Base-by-base conservation (phyloP, 2,797 vertebrate genomes). In the Rhinogobio ventralis region DNA sequence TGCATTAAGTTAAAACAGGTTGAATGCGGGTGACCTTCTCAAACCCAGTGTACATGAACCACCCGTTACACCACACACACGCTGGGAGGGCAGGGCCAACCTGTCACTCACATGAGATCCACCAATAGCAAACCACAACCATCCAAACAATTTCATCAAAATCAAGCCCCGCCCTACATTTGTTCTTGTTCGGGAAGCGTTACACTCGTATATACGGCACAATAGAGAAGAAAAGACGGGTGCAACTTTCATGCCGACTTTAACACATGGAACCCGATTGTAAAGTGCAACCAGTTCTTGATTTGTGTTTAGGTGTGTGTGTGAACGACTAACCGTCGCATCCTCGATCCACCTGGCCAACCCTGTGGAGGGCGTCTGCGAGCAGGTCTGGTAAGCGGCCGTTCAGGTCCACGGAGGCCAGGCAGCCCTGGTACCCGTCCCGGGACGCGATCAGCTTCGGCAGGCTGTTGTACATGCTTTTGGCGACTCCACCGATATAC, bases 331-430 rank as follows among this genome's bases (percentile, higher is more conserved):
- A 91, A 97, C 97, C 97, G 0, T 97, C 97, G 89, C 97, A 98
- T 93, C 97, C 97, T 94, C 96, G 94, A 91, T 97, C 96, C 92
- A 98, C 96, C 92, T 96, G 95, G 57, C 96, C 97, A 90, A 97
- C 96, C 91, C 96, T 95, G 93, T 97, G 97, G 95, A 97, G 96
- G 90, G 96, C 97, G 78, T 98, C 97, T 1, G 96, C 95, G 6
- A 98, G 95, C 95, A 98, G 97, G 94, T 98, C 96, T 0, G 97
- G 97, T 90, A 98, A 96, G 93, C 97, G 96, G 91, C 97, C 97
- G 1, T 98, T 98, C 90, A 98, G 95, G 91, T 98, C 97, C 88
- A 98, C 94, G 0, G 97, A 98, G 89, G 97, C 97, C 92, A 98
- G 92, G 90, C 97, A 98, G 91, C 97, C 97, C 92, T 97, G 97